Conservation (phyloP, 2,797 vertebrate species). For the Poeciliopsis paucimaculata region DNA sequence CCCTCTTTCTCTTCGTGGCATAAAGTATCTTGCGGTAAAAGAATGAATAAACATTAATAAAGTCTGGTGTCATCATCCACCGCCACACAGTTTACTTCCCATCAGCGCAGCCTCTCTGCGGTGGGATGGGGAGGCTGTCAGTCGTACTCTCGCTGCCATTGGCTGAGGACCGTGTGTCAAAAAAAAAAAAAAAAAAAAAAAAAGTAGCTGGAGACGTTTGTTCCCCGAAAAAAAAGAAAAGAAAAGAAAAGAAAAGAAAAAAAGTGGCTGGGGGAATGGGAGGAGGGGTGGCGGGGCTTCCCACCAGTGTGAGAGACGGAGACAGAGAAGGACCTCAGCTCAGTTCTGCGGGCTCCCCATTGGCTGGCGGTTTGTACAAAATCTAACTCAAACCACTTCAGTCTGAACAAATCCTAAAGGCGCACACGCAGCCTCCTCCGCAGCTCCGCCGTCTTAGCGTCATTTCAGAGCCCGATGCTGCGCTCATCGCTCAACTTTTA, state of each 20-base stretch:
- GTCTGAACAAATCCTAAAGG: conserved; percentile 79
- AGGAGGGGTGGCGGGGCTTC: conserved; percentile 68
- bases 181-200: conserved; percentile 57
- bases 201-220: conserved; percentile 90
- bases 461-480: conserved; percentile 49
- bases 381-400: conserved; percentile 81
- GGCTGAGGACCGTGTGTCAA: conserved; percentile 97
- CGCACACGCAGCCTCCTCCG: conserved; percentile 73
- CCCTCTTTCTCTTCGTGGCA: neutral
- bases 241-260: conserved; percentile 49
- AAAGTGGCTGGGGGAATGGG: conserved; percentile 10
- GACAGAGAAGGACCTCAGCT: conserved; percentile 87
- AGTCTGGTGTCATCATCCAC: conserved; percentile 36
- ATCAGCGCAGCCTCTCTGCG: conserved; percentile 83
- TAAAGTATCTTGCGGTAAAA: conserved; percentile 24
- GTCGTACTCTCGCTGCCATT: conserved; percentile 92
- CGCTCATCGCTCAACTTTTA: conserved; percentile 60
- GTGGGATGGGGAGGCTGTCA: conserved; percentile 87
- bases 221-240: conserved; percentile 85
- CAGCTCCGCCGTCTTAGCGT: conserved; percentile 63
- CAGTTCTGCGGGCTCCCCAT: conserved; percentile 78
- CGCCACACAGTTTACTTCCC: conserved; percentile 67
- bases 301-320: conserved; percentile 85
- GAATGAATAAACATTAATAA: conserved; percentile 33
- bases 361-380: conserved; percentile 84